phyloP scores from a whole-genome alignment of 2,888 invertebrate genomes.

The Eristalinus sepulchralis region DNA sequence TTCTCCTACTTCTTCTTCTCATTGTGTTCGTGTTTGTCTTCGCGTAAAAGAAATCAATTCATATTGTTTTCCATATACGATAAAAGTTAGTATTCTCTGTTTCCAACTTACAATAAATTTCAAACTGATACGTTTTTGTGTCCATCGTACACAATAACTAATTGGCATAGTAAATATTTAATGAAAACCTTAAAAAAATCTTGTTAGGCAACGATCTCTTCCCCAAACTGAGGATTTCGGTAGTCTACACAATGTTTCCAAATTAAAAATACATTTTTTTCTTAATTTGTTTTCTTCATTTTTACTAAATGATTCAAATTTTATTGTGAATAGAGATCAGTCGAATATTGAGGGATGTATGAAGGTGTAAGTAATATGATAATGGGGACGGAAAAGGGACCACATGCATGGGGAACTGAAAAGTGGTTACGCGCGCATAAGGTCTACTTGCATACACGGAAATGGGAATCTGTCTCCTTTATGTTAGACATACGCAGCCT shows the following conservation, averaged over 20 bases:
- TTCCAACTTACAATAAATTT: conserved; percentile 34
- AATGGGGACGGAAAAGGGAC: too few species aligned
- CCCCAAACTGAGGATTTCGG: conserved; percentile 51
- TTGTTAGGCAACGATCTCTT: conserved; percentile 54
- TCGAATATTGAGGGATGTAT: not conserved
- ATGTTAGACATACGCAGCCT: too few species aligned
- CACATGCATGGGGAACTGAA: not conserved
- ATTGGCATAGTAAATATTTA: conserved; percentile 26
- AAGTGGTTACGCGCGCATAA: too few species aligned
- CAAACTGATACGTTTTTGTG: conserved; percentile 8
- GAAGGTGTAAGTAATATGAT: not conserved
- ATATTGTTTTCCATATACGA: conserved; percentile 59
- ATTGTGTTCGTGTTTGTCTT: conserved; percentile 65
- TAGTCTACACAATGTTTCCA: conserved; percentile 42
- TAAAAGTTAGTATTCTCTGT: conserved; percentile 68
- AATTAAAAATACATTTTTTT: conserved; percentile 14
- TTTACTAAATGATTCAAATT: not conserved
- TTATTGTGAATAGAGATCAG: not conserved
- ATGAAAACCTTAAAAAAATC: conserved; percentile 12
- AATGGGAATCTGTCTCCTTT: too few species aligned
- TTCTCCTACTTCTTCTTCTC: conserved; percentile 63
- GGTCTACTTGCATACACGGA: too few species aligned
- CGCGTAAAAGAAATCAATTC: conserved; percentile 58
- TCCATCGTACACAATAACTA: not conserved
- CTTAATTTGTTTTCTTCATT: not conserved